Base-by-base conservation (phyloP, 2,797 vertebrate genomes). In the Hydrolagus colliei region DNA sequence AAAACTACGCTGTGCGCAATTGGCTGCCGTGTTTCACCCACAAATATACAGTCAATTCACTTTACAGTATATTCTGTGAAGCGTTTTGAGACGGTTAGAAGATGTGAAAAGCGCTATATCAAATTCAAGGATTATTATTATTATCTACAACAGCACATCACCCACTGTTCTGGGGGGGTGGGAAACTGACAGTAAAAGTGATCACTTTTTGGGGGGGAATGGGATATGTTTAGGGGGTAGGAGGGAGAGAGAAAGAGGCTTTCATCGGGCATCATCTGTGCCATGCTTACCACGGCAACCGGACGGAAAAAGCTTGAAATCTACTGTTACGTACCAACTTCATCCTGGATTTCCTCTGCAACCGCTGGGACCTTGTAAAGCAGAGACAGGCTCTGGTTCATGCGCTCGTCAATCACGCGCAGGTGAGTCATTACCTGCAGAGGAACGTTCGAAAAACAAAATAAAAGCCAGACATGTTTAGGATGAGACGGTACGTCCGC, bases 361-460 rank as follows among this genome's bases (percentile, higher is more conserved):
- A 99, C 96, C 0, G 96, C 95, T 2, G 98, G 98, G 0, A 98
- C 97, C 18, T 98, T 99, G 93, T 98, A 99, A 86, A 99, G 97
- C 86, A 99, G 95, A 22, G 96, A 97, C 85, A 99, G 95, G 87
- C 97, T 98, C 93, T 98, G 97, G 92, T 99, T 99, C 97, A 99
- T 98, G 75, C 98, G 95, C 88, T 98, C 98, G 68, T 99, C 98
- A 84, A 98, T 99, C 88, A 99, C 97, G 63, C 96, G 97, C 88
- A 99, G 95, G 89, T 99, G 98, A 72, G 97, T 99, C 94, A 99
- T 94, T 73, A 99, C 98, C 98, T 99, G 71, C 9, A 59, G 0
- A 41, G 72, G 87, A 35, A 89, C 41, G 41, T 52, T 52, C 41
- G 10, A 52, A 52, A 52, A 52, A 52, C 41, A 52, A 88, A 65